Conservation (phyloP, 2,113 vertebrate genomes). For the Pomatostomus ruficeps region DNA sequence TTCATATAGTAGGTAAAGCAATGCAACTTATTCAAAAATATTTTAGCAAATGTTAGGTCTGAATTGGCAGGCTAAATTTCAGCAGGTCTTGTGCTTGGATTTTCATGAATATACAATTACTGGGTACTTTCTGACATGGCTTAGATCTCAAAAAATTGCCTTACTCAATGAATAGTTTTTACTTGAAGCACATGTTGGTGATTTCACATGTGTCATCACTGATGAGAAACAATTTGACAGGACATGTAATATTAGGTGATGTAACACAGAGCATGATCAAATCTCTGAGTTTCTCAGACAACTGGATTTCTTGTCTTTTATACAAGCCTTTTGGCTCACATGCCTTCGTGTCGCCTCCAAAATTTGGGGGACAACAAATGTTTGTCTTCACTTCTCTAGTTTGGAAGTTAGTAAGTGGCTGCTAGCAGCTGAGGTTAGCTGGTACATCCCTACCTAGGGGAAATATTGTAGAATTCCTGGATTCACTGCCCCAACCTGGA, state of each 20-base stretch:
- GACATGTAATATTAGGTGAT: neutral
- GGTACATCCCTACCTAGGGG: neutral
- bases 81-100: neutral
- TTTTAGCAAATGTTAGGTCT: neutral
- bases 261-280: neutral
- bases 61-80: neutral
- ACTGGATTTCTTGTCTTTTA: neutral
- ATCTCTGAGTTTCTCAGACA: neutral
- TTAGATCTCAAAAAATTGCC: neutral
- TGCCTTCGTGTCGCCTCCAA: neutral
- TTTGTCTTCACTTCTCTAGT: neutral
- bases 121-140: neutral
- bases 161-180: neutral
- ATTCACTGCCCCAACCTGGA: accelerated
- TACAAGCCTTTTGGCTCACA: neutral
- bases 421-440: neutral
- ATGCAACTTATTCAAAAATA: neutral
- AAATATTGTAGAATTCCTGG: neutral
- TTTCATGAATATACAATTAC: neutral
- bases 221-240: neutral
- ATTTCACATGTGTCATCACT: neutral
- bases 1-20: neutral
- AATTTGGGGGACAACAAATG: neutral
- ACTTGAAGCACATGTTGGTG: neutral
- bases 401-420: neutral